phyloP scores from a whole-genome alignment of 2,888 invertebrate genomes.

The Caprella mutica region DNA sequence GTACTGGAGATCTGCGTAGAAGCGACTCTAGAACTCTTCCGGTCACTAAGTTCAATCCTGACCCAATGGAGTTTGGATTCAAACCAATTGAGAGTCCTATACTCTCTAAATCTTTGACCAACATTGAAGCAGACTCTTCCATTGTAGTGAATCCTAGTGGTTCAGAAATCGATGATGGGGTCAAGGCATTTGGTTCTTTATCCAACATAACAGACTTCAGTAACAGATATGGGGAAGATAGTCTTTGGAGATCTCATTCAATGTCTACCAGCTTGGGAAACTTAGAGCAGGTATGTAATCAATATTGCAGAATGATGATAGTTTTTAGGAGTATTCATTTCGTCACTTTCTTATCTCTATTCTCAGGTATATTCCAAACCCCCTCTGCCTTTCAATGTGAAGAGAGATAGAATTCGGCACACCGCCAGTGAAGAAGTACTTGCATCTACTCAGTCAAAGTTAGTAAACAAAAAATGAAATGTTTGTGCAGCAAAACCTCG shows the following conservation, averaged over 20 bases:
- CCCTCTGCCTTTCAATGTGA: slow-evolving; percentile 16
- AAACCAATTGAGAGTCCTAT: slow-evolving; percentile 30
- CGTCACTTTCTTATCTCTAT: not conserved
- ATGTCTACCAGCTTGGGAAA: slow-evolving; percentile 29
- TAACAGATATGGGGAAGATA: too few relatives aligned
- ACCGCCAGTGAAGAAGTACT: slow-evolving; percentile 29
- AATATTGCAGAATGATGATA: not conserved
- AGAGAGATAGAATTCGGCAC: slow-evolving; percentile 17
- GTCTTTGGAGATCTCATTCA: slow-evolving; percentile 8
- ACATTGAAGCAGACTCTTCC: slow-evolving; percentile 19
- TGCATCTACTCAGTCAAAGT: too few relatives aligned
- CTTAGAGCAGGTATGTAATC: slow-evolving; percentile 24
- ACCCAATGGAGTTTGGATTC: slow-evolving; percentile 34
- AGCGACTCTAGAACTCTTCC: slow-evolving; percentile 24
- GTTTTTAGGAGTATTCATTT: not conserved
- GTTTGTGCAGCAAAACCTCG: too few relatives aligned
- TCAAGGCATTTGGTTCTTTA: slow-evolving; percentile 4
- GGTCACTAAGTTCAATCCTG: slow-evolving; percentile 32
- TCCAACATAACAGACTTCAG: too few relatives aligned
- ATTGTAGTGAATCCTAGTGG: slow-evolving; percentile 22
- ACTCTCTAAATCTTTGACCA: slow-evolving; percentile 28
- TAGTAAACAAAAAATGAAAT: too few relatives aligned
- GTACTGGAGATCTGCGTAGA: slow-evolving; percentile 24
- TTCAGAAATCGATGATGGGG: slow-evolving; percentile 27
- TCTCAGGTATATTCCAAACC: slow-evolving; percentile 28